A percentile compares a stretch with the other conserved stretches of the same genome.
Conservation (phyloP, 2,113 vertebrate species). For the Carassius gibelio region DNA sequence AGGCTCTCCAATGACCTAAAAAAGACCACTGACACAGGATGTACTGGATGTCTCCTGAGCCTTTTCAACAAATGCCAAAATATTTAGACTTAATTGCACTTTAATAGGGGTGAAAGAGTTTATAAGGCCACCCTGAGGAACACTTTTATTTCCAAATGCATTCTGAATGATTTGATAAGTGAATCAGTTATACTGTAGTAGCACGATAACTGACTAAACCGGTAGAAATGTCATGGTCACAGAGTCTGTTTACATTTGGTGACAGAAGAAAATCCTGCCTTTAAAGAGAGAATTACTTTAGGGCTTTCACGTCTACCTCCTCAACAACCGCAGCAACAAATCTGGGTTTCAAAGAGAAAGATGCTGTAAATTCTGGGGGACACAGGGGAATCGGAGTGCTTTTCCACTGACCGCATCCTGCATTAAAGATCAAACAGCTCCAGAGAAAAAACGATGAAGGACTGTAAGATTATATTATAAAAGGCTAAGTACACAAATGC, state of each 20-base stretch:
- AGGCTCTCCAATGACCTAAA: background rate
- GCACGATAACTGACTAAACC: background rate
- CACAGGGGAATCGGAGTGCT: background rate
- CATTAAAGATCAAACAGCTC: constrained; percentile 18
- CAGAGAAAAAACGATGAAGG: background rate
- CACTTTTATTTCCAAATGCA: background rate
- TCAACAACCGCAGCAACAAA: constrained; percentile 14
- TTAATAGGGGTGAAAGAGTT: background rate
- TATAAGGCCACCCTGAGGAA: background rate
- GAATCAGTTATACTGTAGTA: background rate
- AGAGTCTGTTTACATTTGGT: background rate
- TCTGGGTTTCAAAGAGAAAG: constrained; percentile 10
- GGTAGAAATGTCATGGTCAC: background rate
- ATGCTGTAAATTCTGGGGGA: background rate
- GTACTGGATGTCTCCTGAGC: background rate
- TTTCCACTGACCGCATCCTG: background rate
- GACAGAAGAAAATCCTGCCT: background rate
- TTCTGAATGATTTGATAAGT: background rate
- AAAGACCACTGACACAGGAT: background rate
- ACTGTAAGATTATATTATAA: background rate
- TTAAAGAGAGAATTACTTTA: constrained; percentile 1
- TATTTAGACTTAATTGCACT: background rate
- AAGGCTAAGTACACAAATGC: background rate
- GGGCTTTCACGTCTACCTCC: background rate
- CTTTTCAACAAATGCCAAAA: background rate